These are phyloP conservation scores for Cettia cetti DNA, from an alignment of 2,113 vertebrate species.

Conservation along the genomic window DNA sequence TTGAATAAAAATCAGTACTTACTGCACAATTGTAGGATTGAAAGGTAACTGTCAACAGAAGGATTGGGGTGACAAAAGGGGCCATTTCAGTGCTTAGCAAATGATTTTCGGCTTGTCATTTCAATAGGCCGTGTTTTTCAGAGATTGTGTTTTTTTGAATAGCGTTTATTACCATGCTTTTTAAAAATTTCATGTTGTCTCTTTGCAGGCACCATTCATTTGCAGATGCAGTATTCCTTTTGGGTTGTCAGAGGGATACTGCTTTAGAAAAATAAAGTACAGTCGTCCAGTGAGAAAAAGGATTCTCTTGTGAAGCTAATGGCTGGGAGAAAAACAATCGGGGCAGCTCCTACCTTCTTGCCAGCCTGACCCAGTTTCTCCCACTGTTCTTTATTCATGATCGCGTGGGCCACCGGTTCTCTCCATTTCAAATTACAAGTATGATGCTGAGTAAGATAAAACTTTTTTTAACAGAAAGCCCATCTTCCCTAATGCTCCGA, in stretches of 20 bases:
- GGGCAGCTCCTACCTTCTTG: conserved; percentile 58
- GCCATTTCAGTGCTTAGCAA: conserved; percentile 77
- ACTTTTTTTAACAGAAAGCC: conserved; percentile 35
- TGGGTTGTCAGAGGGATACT: conserved; percentile 66
- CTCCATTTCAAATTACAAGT: conserved; percentile 39
- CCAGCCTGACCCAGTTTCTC: conserved; percentile 59
- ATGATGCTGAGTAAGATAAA: conserved; percentile 57
- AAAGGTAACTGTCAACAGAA: conserved; percentile 94
- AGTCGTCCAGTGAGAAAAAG: conserved; percentile 36
- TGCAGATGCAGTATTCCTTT: conserved; percentile 57
- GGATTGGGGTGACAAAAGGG: conserved; percentile 80
- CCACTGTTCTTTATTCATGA: conserved; percentile 63
- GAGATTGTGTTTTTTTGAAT: conserved; percentile 84
- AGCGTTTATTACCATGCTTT: conserved; percentile 82
- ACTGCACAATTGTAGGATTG: conserved; percentile 87
- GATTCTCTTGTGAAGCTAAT: conserved; percentile 25
- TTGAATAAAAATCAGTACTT: conserved; percentile 87
- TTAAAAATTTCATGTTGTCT: conserved; percentile 67
- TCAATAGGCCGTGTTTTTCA: conserved; percentile 83
- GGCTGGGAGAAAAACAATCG: conserved; percentile 32
- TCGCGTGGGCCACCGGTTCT: conserved; percentile 35
- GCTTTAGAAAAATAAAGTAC: conserved; percentile 61
- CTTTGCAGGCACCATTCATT: conserved; percentile 65
- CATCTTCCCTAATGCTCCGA: background rate
- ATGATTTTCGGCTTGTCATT: conserved; percentile 84